Conservation (phyloP, 1,140 invertebrate genomes). For the Myzus persicae region DNA sequence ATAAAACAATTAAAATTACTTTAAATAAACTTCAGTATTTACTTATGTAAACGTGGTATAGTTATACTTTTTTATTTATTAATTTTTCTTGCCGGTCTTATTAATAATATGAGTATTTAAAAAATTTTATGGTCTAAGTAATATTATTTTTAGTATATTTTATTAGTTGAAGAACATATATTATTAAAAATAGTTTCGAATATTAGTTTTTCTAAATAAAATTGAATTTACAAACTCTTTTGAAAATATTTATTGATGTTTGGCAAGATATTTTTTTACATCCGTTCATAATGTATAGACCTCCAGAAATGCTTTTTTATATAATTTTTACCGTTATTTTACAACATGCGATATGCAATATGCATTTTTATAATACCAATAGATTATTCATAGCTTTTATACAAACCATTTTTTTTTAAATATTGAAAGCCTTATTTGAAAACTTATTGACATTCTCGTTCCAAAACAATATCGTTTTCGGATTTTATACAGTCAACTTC, state of each 20-base stretch:
- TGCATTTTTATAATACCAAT: constrained; percentile 30
- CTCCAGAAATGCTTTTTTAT: not conserved
- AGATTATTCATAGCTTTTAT: constrained; percentile 34
- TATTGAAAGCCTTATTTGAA: not conserved
- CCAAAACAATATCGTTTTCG: not conserved
- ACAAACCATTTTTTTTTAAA: not conserved
- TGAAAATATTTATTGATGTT: not conserved
- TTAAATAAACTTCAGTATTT: not conserved
- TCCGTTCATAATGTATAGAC: not conserved
- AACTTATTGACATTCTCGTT: not conserved
- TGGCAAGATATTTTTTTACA: not conserved
- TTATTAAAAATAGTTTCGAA: not conserved
- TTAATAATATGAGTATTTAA: not conserved
- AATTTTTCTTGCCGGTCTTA: not conserved
- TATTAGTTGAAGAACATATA: not conserved
- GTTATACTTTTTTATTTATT: not conserved
- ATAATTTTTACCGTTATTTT: constrained; percentile 31
- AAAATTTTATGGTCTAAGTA: not conserved
- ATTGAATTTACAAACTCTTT: not conserved
- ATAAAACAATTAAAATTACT: not conserved
- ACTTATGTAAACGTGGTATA: not conserved
- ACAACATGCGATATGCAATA: constrained; percentile 27
- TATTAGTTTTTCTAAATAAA: not conserved
- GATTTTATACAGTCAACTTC: not conserved
- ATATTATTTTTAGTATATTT: not conserved